Base-by-base conservation (phyloP, 2,797 vertebrate species). In the Orientallactaga sibirica region DNA sequence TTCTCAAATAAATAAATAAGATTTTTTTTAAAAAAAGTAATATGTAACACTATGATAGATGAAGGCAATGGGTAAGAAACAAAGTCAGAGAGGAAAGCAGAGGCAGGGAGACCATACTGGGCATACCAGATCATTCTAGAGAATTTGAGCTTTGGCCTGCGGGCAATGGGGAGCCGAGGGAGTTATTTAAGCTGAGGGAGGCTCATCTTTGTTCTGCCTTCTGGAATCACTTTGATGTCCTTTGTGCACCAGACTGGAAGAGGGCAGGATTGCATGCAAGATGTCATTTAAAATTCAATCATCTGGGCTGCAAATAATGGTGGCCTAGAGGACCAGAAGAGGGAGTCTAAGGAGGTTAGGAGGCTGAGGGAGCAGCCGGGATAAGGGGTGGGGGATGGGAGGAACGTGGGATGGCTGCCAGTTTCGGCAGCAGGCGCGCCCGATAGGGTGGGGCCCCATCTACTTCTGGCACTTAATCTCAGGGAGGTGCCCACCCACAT, bases 401-500 rank as follows among this genome's bases (percentile, higher is more conserved):
- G 93, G 73, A 83, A 62, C 71, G 52, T 7, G 7, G 77, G 43
- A 41, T 37, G 58, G 70, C 90, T 94, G 93, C 93, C 95, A 95
- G 82, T 79, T 88, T 96, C 55, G 19, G 29, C 76, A 84, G 81
- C 19, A 73, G 80, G 68, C 81, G 14, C 5, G 4, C 68, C 88
- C 24, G 0, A 37, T 29, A 80, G 93, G 94, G 93, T 20, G 76
- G 91, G 71, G 81, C n/a, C 75, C 79, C 37, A 73, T 62, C 1
- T 1, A n/a, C 83, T 88, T 43, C 67, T 84, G 70, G 91, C 64
- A 75, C 68, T 71, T 41, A 80, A 58, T 77, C 29, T 33, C 3
- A 76, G 29, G 95, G 88, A 37, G 91, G 83, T 76, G 68, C 73
- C 94, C 90, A 87, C 92, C 91, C 70, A 81, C 80, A 61, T 75